A percentile compares a stretch with the other conserved stretches of the same genome.
Conservation (phyloP, 1,140 invertebrate species). For the Epicauta chinensis region DNA sequence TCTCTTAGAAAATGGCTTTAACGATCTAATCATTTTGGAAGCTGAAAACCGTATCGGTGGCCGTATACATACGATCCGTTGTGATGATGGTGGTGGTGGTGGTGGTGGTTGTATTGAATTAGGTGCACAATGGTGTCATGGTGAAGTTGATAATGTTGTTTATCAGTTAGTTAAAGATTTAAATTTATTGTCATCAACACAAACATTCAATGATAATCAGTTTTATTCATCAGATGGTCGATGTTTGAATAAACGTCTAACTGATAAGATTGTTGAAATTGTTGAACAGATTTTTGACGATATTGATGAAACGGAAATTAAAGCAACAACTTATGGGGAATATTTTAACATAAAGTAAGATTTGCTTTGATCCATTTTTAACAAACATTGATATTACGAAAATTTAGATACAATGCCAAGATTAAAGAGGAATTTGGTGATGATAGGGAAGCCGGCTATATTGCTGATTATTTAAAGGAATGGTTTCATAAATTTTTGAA, state of each 20-base stretch:
- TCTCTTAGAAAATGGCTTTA: conserved; percentile 48
- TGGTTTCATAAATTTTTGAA: conserved; percentile 52
- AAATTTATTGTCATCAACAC: conserved; percentile 47
- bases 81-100: conserved; percentile 52
- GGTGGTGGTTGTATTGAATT: conserved; percentile 63
- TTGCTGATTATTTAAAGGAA: conserved; percentile 45
- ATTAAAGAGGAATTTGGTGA: conserved; percentile 11
- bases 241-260: conserved; percentile 43
- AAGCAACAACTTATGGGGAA: conserved; percentile 24
- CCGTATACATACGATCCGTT: conserved; percentile 54
- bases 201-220: conserved; percentile 30
- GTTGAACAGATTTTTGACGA: conserved; percentile 20
- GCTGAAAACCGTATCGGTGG: conserved; percentile 66
- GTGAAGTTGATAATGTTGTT: conserved; percentile 63
- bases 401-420: conserved; percentile 20
- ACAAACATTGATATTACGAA: no score
- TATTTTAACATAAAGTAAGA: conserved; percentile 31
- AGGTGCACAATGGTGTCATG: conserved; percentile 77
- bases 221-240: conserved; percentile 31
- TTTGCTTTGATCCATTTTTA: no score
- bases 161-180: conserved; percentile 56
- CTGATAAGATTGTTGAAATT: conserved; percentile 34
- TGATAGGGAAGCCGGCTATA: conserved; percentile 11
- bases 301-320: conserved; percentile 4
- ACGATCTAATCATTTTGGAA: conserved; percentile 56